These are phyloP conservation scores for Bubo blakistoni DNA, from an alignment of 2,113 vertebrate species.

Conservation along the genomic window DNA sequence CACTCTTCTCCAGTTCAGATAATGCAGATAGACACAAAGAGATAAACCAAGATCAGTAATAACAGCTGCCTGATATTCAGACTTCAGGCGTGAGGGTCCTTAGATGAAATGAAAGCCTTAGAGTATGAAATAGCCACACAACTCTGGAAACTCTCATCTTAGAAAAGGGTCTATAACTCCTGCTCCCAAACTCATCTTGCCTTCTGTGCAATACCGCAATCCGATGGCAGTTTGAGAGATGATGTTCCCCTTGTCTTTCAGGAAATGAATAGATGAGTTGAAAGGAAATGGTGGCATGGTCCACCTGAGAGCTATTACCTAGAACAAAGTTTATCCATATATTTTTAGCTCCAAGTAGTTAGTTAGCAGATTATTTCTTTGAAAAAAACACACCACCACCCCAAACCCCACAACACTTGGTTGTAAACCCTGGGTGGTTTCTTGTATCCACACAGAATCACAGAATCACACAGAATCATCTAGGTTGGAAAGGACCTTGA, in stretches of 20 bases:
- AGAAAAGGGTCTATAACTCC: background rate
- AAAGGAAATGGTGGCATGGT: background rate
- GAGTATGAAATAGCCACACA: background rate
- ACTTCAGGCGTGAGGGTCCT: background rate
- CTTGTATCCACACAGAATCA: no score
- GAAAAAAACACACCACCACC: background rate
- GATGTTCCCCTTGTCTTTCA: background rate
- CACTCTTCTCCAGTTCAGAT: background rate
- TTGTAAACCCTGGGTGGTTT: background rate
- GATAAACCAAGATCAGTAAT: background rate
- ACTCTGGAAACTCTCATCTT: background rate
- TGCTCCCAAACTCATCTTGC: background rate
- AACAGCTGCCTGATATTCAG: background rate
- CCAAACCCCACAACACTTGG: background rate
- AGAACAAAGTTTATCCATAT: background rate
- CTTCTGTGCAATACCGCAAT: background rate
- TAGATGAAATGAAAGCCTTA: background rate
- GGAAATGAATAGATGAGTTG: background rate
- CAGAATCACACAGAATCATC: no score
- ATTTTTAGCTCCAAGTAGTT: background rate
- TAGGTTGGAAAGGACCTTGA: no score
- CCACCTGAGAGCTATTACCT: background rate
- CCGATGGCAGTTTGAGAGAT: background rate
- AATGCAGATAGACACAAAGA: background rate
- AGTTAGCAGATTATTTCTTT: background rate